Conservation (phyloP, 2,113 vertebrate genomes). For the Oceanodroma tethys region DNA sequence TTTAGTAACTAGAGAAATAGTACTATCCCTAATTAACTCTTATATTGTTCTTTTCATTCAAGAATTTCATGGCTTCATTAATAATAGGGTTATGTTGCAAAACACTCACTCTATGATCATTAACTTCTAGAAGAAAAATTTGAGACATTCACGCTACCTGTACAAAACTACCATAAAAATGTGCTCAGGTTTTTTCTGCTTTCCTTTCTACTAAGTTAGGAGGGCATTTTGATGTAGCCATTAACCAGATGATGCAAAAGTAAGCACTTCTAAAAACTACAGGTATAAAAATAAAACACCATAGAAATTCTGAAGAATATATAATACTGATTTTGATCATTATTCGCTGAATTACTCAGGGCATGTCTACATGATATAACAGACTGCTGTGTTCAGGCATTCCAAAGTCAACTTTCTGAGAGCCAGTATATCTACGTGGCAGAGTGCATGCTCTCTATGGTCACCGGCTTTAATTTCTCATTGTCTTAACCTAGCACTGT, state of each 20-base stretch:
- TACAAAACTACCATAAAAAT: not conserved
- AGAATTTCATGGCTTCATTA: not conserved
- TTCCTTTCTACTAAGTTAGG: not conserved
- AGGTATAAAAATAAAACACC: not conserved
- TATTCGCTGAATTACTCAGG: not conserved
- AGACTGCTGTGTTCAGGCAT: not conserved
- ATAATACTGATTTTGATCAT: not conserved
- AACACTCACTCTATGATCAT: not conserved
- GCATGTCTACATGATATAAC: too few species aligned
- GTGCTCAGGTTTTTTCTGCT: not conserved
- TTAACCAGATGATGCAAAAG: not conserved
- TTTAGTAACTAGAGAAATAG: not conserved
- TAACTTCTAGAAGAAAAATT: not conserved
- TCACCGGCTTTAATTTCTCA: not conserved
- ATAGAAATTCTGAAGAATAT: not conserved
- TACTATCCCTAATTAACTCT: not conserved
- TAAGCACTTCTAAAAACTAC: not conserved
- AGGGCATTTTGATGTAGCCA: not conserved
- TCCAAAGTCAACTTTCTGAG: not conserved
- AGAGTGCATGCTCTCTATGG: not conserved
- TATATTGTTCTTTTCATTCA: not conserved
- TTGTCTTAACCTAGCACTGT: not conserved
- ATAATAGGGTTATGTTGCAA: not conserved
- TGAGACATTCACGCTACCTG: not conserved
- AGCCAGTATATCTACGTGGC: not conserved